These are phyloP conservation scores for Schrankia costaestrigalis DNA, from an alignment of 2,888 invertebrate genomes.

Conservation along the genomic window DNA sequence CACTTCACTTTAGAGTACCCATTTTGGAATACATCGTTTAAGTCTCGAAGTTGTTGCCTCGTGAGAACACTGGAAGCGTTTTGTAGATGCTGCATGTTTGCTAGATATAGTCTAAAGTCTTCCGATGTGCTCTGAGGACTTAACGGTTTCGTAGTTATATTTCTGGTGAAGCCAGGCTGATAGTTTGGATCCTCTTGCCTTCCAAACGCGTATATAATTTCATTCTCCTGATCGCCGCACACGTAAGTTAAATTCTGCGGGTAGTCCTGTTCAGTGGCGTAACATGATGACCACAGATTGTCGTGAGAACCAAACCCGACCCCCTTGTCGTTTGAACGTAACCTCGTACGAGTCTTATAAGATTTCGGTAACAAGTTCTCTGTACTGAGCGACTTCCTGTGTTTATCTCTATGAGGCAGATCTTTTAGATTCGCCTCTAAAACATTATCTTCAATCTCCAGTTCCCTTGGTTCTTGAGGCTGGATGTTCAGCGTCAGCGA, in stretches of 20 bases:
- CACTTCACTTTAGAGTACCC: constrained; percentile 74
- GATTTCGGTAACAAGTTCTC: constrained; percentile 81
- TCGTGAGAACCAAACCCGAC: constrained; percentile 73
- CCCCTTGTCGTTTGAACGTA: constrained; percentile 53
- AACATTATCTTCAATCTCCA: constrained; percentile 68
- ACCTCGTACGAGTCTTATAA: constrained; percentile 61
- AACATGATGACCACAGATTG: constrained; percentile 73
- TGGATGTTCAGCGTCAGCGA: constrained; percentile 85
- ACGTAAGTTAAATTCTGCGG: constrained; percentile 68
- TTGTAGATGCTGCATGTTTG: constrained; percentile 86
- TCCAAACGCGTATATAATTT: constrained; percentile 74
- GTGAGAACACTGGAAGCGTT: constrained; percentile 84
- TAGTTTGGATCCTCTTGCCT: constrained; percentile 61
- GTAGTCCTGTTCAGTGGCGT: constrained; percentile 58
- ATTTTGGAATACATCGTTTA: constrained; percentile 81
- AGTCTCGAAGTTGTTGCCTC: constrained; percentile 80
- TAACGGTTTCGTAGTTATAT: constrained; percentile 83
- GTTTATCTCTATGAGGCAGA: constrained; percentile 59
- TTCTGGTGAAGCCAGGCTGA: constrained; percentile 66
- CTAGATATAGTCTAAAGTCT: constrained; percentile 85
- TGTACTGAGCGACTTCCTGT: constrained; percentile 81
- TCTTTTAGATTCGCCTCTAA: constrained; percentile 61
- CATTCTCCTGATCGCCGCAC: constrained; percentile 73
- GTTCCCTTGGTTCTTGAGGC: constrained; percentile 66
- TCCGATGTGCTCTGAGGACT: constrained; percentile 84